Percentiles rank a stretch among this genome's conserved stretches.
These are phyloP conservation scores for Lutraria lutraria DNA, from an alignment of 2,888 invertebrate species.

Conservation along the genomic window DNA sequence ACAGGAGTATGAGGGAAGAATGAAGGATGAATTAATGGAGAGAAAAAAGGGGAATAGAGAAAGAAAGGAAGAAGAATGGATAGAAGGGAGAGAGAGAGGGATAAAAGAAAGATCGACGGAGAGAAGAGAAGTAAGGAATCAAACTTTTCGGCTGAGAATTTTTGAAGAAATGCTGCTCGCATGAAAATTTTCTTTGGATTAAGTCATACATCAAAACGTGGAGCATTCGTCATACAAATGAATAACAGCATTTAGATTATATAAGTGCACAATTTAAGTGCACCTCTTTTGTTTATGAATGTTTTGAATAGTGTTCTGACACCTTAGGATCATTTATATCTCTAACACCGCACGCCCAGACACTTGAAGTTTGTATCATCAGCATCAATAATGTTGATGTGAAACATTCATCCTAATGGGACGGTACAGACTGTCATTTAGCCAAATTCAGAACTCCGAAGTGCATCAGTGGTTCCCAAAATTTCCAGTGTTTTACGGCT, in stretches of 20 bases:
- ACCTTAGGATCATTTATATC: conserved; percentile 8
- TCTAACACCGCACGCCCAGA: not conserved
- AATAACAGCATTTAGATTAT: too few relatives aligned
- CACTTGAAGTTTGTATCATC: not conserved
- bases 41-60: too few relatives aligned
- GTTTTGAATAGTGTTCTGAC: not conserved
- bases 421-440: conserved; percentile 20
- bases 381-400: conserved; percentile 5
- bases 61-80: too few relatives aligned
- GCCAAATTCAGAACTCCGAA: not conserved
- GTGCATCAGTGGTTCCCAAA: conserved; percentile 7
- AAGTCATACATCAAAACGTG: not conserved
- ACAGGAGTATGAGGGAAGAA: too few relatives aligned
- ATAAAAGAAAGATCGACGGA: too few relatives aligned
- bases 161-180: not conserved
- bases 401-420: not conserved
- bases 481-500: conserved; percentile 21
- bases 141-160: not conserved
- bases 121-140: not conserved
- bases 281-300: conserved; percentile 19
- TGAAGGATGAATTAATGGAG: too few relatives aligned
- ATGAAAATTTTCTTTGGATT: not conserved
- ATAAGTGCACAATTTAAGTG: not conserved
- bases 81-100: too few relatives aligned
- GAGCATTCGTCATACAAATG: not conserved